phyloP scores from a whole-genome alignment of 2,113 vertebrate species.

The Todiramphus saurophagus region DNA sequence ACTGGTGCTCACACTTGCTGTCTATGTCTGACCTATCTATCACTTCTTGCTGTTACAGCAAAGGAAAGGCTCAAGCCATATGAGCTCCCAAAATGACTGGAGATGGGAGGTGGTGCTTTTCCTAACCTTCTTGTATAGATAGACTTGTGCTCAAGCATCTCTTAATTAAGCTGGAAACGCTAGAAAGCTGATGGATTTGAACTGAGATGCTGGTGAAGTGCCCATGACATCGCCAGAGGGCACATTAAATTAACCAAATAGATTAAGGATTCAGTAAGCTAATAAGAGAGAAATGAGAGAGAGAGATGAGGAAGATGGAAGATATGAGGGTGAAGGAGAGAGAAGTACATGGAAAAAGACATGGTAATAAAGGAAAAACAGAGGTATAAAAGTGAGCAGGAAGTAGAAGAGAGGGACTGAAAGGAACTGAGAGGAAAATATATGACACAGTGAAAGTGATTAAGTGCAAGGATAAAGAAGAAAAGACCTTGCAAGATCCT shows the following conservation, averaged over 20 bases:
- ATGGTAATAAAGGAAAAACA: background rate
- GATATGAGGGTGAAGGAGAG: background rate
- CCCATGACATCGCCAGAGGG: constrained; percentile 61
- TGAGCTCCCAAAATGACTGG: background rate
- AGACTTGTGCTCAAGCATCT: background rate
- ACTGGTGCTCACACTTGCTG: background rate
- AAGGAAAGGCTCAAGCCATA: background rate
- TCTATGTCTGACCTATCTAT: background rate
- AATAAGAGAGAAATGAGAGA: constrained; percentile 55
- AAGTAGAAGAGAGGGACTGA: background rate
- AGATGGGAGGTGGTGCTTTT: background rate
- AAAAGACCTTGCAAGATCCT: background rate
- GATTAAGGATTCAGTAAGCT: constrained; percentile 49
- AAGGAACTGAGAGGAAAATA: background rate
- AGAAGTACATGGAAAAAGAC: background rate
- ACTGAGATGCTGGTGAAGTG: constrained; percentile 47
- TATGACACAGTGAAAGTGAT: background rate
- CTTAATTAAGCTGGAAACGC: constrained; percentile 68
- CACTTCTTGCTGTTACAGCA: background rate
- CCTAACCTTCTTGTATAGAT: background rate
- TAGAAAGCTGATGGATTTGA: constrained; percentile 59
- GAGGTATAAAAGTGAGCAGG: background rate
- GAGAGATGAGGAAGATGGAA: background rate
- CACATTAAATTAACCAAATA: constrained; percentile 70
- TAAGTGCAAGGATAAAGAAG: background rate